These are phyloP conservation scores for Cephalopachus bancanus DNA, from an alignment of 2,797 vertebrate genomes.

Conservation along the genomic window DNA sequence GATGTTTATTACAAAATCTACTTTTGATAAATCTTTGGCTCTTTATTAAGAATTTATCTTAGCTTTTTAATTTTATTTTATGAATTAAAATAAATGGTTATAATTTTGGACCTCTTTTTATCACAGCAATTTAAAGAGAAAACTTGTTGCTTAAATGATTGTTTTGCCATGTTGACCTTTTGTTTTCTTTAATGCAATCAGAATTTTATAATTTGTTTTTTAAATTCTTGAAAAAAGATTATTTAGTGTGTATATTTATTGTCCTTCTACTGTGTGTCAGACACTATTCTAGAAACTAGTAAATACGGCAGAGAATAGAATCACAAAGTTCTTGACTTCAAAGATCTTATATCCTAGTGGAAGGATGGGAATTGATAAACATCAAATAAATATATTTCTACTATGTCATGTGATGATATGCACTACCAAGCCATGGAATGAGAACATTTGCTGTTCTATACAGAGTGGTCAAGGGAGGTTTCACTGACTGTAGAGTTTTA, in stretches of 20 bases:
- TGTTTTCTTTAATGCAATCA: neutral
- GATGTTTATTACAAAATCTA: neutral
- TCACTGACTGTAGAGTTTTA: neutral
- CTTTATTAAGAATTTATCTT: constrained; percentile 22
- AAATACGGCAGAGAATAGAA: neutral
- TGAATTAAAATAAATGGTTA: neutral
- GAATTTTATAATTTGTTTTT: constrained; percentile 30
- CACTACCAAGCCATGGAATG: neutral
- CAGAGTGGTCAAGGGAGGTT: neutral
- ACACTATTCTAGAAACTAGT: neutral
- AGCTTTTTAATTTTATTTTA: constrained; percentile 46
- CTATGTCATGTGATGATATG: neutral
- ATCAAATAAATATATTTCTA: neutral
- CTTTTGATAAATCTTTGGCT: constrained; percentile 18
- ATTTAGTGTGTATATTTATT: neutral
- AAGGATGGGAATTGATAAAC: neutral
- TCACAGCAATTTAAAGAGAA: neutral
- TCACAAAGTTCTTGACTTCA: neutral
- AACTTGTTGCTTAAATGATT: neutral
- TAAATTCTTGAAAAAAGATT: neutral
- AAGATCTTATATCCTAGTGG: neutral
- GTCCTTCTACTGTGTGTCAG: neutral
- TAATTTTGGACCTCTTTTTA: neutral
- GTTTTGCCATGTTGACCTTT: neutral
- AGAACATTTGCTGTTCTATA: neutral